Conservation (phyloP, 2,797 vertebrate species). For the Jordanella pulchra region DNA sequence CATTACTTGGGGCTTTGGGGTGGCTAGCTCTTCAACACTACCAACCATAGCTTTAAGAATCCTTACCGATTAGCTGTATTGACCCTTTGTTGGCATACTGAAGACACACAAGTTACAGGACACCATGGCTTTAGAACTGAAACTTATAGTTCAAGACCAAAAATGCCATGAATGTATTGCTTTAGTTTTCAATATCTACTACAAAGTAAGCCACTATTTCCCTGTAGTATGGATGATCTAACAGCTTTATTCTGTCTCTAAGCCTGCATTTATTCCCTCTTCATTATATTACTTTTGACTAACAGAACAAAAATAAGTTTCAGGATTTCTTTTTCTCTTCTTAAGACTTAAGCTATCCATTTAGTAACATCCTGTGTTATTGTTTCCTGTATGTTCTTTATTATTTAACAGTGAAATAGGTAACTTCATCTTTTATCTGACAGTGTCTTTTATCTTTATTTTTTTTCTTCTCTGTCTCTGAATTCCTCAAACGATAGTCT, state of each 20-base stretch:
- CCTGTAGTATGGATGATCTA: neutral
- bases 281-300: neutral
- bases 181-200: neutral
- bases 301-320: neutral
- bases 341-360: neutral
- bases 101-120: too few relatives aligned
- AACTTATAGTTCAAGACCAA: neutral
- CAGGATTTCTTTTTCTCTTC: neutral
- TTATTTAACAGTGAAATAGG: neutral
- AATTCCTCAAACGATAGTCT: slow-evolving; percentile 30
- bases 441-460: slow-evolving; percentile 20
- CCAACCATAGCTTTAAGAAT: too few relatives aligned
- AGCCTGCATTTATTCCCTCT: too few relatives aligned
- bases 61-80: too few relatives aligned
- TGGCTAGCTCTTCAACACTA: too few relatives aligned
- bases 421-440: slow-evolving; percentile 12
- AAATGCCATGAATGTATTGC: neutral
- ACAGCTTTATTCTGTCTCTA: neutral
- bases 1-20: too few relatives aligned
- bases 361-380: neutral
- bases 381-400: neutral
- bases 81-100: too few relatives aligned
- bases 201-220: neutral
- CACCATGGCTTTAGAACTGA: too few relatives aligned
- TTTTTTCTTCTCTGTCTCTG: slow-evolving; percentile 28